These are phyloP conservation scores for Smutsia gigantea DNA, from an alignment of 2,797 vertebrate species.

Conservation along the genomic window DNA sequence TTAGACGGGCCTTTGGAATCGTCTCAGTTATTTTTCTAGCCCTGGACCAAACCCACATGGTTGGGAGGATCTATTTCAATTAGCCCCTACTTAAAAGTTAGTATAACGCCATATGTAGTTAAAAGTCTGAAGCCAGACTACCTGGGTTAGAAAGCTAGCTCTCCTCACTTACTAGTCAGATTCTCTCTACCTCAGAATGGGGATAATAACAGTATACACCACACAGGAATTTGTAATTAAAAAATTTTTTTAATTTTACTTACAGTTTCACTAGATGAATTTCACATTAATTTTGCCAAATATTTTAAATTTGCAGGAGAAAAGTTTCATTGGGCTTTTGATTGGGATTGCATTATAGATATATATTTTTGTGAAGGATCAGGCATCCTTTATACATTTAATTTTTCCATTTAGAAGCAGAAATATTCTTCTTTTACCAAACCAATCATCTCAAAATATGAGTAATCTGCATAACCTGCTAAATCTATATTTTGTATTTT, in stretches of 20 bases:
- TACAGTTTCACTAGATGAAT: background rate
- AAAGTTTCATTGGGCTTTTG: constrained; percentile 25
- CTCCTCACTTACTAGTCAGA: background rate
- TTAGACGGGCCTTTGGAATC: background rate
- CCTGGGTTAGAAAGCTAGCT: background rate
- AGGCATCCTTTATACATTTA: background rate
- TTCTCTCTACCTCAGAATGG: background rate
- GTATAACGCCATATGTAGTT: background rate
- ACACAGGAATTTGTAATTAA: background rate
- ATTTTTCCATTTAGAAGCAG: background rate
- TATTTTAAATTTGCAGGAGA: background rate
- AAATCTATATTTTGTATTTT: constrained; percentile 32
- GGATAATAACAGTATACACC: background rate
- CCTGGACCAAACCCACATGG: background rate
- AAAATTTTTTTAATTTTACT: background rate
- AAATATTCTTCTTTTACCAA: constrained; percentile 36
- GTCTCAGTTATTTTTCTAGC: background rate
- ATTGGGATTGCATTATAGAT: background rate
- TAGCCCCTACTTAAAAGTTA: background rate
- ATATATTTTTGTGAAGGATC: background rate
- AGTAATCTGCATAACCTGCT: background rate
- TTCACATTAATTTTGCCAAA: constrained; percentile 49
- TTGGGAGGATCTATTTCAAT: background rate
- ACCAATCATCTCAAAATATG: background rate
- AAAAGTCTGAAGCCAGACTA: background rate